Percentiles rank a stretch among this genome's conserved stretches.
These are phyloP conservation scores for Silurus asotus DNA, from an alignment of 2,113 vertebrate species.

Conservation along the genomic window DNA sequence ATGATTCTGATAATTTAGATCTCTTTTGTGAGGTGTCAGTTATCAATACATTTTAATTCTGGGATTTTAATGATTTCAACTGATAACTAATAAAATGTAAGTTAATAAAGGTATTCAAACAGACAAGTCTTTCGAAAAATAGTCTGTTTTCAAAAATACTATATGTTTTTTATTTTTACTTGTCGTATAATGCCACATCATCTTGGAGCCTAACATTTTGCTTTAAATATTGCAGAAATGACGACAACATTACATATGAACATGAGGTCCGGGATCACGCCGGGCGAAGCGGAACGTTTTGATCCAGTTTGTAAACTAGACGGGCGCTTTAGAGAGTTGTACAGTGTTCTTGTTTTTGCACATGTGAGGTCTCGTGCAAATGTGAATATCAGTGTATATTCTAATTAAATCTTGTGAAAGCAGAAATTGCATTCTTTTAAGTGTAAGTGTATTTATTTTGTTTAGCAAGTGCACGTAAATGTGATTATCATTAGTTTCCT, in stretches of 20 bases:
- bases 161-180: background rate
- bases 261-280: too few species aligned
- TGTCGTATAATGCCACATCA: background rate
- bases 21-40: background rate
- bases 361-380: conserved; percentile 64
- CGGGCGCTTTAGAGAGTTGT: conserved; percentile 51
- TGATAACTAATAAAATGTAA: background rate
- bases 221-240: background rate
- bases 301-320: background rate
- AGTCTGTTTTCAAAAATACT: background rate
- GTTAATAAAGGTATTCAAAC: too few species aligned
- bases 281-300: conserved; percentile 56
- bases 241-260: too few species aligned
- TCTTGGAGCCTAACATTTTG: background rate
- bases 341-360: conserved; percentile 52
- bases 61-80: background rate
- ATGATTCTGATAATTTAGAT: background rate
- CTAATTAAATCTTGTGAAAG: background rate
- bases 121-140: background rate
- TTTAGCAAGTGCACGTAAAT: background rate
- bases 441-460: background rate
- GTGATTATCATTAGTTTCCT: background rate
- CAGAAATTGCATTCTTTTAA: background rate
- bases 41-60: background rate
- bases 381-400: background rate